Evolutionary conservation across 2,888 invertebrate genomes (phyloP).

Genomic region (Cordilura impudica): DNA sequence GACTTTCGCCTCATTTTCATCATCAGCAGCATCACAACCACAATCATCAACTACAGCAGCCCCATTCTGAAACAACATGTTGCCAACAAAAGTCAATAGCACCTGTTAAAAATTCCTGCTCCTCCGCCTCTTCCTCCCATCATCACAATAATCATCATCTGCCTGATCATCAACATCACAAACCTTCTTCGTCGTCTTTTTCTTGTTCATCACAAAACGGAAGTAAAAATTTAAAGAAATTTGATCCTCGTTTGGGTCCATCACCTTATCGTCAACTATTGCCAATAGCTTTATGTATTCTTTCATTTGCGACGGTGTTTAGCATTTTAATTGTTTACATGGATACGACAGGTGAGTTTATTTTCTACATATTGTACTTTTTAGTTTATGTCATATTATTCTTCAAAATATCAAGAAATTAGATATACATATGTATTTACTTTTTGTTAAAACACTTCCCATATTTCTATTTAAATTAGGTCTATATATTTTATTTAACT

Average conservation of each 20-base stretch:
- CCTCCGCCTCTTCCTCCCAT: conserved; percentile 44
- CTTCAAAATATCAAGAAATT: conserved; percentile 18
- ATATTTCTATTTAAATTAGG: background rate
- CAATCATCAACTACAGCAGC: conserved; percentile 58
- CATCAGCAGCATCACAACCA: conserved; percentile 50
- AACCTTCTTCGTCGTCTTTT: conserved; percentile 57
- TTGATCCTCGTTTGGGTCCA: conserved; percentile 75
- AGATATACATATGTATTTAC: conserved; percentile 1
- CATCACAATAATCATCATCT: conserved; percentile 66
- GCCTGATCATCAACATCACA: conserved; percentile 53
- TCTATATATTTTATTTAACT: background rate
- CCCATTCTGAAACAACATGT: conserved; percentile 64
- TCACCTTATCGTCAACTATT: conserved; percentile 79
- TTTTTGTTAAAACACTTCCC: background rate
- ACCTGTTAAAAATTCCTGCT: conserved; percentile 61
- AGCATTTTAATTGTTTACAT: conserved; percentile 87
- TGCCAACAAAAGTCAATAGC: conserved; percentile 72
- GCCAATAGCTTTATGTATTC: conserved; percentile 85
- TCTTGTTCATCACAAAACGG: conserved; percentile 60
- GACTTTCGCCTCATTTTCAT: conserved; percentile 68
- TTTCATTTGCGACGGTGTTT: conserved; percentile 89
- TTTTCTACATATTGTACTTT: background rate
- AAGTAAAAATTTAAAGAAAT: conserved; percentile 76
- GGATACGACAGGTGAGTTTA: conserved; percentile 85
- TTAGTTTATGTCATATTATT: too few species aligned